Evolutionary conservation across 2,797 vertebrate species (phyloP).

Genomic region (Thaleichthys pacificus): DNA sequence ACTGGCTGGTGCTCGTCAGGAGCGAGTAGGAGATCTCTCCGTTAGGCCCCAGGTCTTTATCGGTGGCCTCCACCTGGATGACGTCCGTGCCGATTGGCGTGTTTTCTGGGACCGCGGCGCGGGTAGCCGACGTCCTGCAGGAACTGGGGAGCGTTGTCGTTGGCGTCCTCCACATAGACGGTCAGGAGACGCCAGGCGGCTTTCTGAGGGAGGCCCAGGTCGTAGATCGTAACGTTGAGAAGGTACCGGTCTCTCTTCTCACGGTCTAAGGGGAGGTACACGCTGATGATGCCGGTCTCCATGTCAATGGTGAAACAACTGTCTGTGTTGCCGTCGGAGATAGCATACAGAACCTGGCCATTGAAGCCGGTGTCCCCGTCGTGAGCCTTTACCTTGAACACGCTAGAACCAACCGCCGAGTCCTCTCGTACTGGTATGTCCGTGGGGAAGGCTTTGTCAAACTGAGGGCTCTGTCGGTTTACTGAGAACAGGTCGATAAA

Average conservation of each 20-base stretch:
- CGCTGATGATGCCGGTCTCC: slow-evolving; percentile 84
- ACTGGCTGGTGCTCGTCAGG: slow-evolving; percentile 87
- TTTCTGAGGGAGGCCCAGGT: slow-evolving; percentile 90
- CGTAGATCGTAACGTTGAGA: slow-evolving; percentile 92
- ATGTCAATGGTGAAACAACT: slow-evolving; percentile 90
- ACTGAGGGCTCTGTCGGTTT: slow-evolving; percentile 92
- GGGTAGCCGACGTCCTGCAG: slow-evolving; percentile 84
- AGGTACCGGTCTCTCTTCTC: slow-evolving; percentile 90
- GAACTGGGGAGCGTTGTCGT: slow-evolving; percentile 92
- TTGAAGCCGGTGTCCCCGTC: slow-evolving; percentile 96
- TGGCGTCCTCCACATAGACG: slow-evolving; percentile 88
- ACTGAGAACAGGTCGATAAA: slow-evolving; percentile 94
- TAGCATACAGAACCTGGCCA: slow-evolving; percentile 88
- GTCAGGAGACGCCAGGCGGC: slow-evolving; percentile 88
- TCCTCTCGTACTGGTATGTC: slow-evolving; percentile 88
- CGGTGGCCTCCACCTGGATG: slow-evolving; percentile 92
- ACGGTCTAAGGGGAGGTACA: slow-evolving; percentile 91
- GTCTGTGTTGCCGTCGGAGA: slow-evolving; percentile 91
- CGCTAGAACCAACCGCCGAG: slow-evolving; percentile 79
- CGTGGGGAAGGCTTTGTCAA: slow-evolving; percentile 90
- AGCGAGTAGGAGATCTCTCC: slow-evolving; percentile 88
- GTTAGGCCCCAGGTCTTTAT: slow-evolving; percentile 89
- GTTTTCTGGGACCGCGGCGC: slow-evolving; percentile 88
- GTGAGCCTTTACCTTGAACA: slow-evolving; percentile 87
- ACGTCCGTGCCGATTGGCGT: slow-evolving; percentile 89